These are phyloP conservation scores for Echiichthys vipera DNA, from an alignment of 2,797 vertebrate genomes.

Conservation along the genomic window DNA sequence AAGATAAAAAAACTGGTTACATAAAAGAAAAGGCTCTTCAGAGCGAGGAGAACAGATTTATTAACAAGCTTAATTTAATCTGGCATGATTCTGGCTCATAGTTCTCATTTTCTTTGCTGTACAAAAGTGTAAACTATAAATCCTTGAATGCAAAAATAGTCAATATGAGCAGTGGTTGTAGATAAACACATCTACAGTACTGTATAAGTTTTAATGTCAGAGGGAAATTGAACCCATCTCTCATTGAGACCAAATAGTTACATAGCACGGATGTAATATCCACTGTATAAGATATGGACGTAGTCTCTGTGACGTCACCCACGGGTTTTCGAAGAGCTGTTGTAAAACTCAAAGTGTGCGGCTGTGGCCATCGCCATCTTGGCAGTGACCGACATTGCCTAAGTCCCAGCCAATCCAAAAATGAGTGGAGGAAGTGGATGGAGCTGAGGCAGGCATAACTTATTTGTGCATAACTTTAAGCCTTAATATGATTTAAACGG, in stretches of 20 bases:
- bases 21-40: not conserved
- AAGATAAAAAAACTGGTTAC: conserved; percentile 9
- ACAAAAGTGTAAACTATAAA: not conserved
- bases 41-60: not conserved
- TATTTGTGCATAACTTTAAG: too few species aligned
- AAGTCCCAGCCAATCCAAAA: too few species aligned
- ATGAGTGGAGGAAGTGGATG: too few species aligned
- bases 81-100: not conserved
- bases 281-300: too few species aligned
- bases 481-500: too few species aligned
- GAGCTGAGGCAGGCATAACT: too few species aligned
- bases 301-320: too few species aligned
- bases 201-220: not conserved
- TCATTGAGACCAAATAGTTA: not conserved
- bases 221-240: not conserved
- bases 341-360: too few species aligned
- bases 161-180: not conserved
- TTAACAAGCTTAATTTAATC: conserved; percentile 2
- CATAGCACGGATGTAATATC: too few species aligned
- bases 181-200: not conserved
- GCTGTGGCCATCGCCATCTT: too few species aligned
- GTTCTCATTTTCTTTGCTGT: not conserved
- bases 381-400: too few species aligned
- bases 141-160: not conserved
- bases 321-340: too few species aligned